phyloP scores from a whole-genome alignment of 1,140 invertebrate genomes.

The Drosophila nigrodunni region DNA sequence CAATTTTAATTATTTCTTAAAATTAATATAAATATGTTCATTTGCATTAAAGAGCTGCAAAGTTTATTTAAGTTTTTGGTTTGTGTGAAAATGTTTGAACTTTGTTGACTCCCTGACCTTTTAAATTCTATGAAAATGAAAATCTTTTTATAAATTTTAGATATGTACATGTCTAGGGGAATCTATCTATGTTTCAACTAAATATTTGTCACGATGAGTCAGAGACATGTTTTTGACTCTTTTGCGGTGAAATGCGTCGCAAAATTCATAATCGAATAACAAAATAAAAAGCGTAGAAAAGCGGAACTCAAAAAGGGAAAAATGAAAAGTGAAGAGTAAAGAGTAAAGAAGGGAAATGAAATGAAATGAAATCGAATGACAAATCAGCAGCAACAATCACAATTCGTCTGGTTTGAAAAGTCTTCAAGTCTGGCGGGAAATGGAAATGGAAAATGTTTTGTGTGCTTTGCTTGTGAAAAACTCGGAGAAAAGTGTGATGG shows the following conservation, averaged over 20 bases:
- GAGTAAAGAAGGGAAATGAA: background rate
- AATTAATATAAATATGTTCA: background rate
- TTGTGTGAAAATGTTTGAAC: too few relatives aligned
- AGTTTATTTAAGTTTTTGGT: background rate
- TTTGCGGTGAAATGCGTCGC: constrained; percentile 40
- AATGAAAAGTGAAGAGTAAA: background rate
- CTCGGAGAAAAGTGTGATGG: background rate
- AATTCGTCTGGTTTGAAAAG: constrained; percentile 50
- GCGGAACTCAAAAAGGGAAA: background rate
- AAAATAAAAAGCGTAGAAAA: constrained; percentile 23
- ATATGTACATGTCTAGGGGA: background rate
- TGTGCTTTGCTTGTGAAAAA: background rate
- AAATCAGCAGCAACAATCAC: constrained; percentile 57
- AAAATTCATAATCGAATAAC: constrained; percentile 49
- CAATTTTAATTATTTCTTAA: background rate
- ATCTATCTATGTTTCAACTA: background rate
- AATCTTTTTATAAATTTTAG: too few relatives aligned
- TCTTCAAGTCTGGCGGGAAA: constrained; percentile 25
- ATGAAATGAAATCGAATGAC: constrained; percentile 54
- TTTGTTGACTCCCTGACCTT: too few relatives aligned
- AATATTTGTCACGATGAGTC: constrained; percentile 25
- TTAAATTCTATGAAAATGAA: too few relatives aligned
- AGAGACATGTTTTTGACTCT: constrained; percentile 43
- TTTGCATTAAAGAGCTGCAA: background rate
- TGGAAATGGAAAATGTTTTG: background rate